A percentile compares a stretch with the other conserved stretches of the same genome.
These are phyloP conservation scores for Taenaris catops DNA, from an alignment of 2,888 invertebrate genomes.

Conservation along the genomic window DNA sequence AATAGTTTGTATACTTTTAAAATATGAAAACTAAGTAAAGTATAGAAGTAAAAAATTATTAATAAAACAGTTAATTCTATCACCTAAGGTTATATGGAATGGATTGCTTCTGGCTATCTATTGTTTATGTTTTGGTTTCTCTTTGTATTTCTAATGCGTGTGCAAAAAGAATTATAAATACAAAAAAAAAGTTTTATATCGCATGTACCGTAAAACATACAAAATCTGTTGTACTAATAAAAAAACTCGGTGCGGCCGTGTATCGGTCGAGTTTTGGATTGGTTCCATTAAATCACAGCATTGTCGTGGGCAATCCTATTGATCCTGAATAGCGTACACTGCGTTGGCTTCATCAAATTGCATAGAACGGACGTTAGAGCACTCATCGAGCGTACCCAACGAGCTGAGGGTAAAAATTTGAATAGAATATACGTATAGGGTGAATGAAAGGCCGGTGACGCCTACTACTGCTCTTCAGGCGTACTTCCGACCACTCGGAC, in stretches of 20 bases:
- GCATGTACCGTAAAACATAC: conserved; percentile 2
- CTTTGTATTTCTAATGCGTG: no score
- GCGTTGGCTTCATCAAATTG: conserved; percentile 73
- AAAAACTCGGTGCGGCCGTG: conserved; percentile 28
- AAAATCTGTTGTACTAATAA: conserved; percentile 24
- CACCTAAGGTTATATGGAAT: no score
- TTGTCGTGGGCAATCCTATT: conserved; percentile 68
- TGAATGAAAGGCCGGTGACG: conserved; percentile 46
- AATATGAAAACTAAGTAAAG: no score
- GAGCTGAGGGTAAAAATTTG: conserved; percentile 74
- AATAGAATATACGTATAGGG: conserved; percentile 61
- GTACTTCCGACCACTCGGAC: conserved; percentile 67
- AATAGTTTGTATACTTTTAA: no score
- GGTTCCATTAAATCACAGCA: conserved; percentile 66
- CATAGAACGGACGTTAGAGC: conserved; percentile 71
- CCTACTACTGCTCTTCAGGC: conserved; percentile 44
- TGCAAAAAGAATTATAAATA: no score
- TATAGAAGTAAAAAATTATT: no score
- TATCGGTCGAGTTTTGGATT: conserved; percentile 44
- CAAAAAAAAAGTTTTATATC: background rate
- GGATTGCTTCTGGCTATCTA: no score
- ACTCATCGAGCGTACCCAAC: conserved; percentile 59
- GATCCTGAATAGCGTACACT: conserved; percentile 59
- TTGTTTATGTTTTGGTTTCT: no score
- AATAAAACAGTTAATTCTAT: no score